phyloP scores from a whole-genome alignment of 2,888 invertebrate genomes.

The Lysandra bellargus region DNA sequence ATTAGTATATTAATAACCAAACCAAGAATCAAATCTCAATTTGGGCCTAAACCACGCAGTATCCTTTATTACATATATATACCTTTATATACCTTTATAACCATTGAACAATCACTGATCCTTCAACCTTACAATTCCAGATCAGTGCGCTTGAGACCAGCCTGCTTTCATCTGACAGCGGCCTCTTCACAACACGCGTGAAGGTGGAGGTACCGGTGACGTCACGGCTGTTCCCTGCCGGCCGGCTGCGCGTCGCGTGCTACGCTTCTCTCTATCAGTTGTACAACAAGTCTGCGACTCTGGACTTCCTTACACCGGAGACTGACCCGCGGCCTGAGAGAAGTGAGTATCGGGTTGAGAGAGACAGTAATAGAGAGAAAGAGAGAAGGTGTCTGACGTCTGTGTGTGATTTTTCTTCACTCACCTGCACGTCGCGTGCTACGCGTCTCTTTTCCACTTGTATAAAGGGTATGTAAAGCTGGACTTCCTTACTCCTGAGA shows the following conservation, averaged over 20 bases:
- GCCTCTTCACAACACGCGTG: conserved; percentile 80
- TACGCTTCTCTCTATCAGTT: conserved; percentile 85
- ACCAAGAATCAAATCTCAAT: too few relatives aligned
- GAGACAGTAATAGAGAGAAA: background rate
- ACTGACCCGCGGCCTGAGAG: conserved; percentile 90
- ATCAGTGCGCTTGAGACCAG: conserved; percentile 65
- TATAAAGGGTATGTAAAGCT: conserved; percentile 84
- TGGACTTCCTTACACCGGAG: conserved; percentile 85
- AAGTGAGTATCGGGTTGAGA: conserved; percentile 74
- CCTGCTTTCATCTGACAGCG: conserved; percentile 68
- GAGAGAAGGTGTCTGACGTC: conserved; percentile 54
- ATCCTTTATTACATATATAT: too few relatives aligned
- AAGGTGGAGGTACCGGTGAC: conserved; percentile 79
- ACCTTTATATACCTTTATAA: too few relatives aligned
- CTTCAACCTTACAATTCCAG: conserved; percentile 51
- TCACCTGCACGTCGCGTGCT: conserved; percentile 85
- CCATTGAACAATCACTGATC: background rate
- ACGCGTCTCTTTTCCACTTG: conserved; percentile 84
- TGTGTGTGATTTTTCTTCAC: conserved; percentile 68
- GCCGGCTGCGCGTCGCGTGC: conserved; percentile 85
- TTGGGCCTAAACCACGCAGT: too few relatives aligned
- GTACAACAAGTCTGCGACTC: conserved; percentile 84
- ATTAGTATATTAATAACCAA: too few relatives aligned
- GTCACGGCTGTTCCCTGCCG: conserved; percentile 81
- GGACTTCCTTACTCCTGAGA: conserved; percentile 85